These are phyloP conservation scores for Dasyprocta punctata DNA, from an alignment of 2,113 vertebrate species.

Conservation along the genomic window DNA sequence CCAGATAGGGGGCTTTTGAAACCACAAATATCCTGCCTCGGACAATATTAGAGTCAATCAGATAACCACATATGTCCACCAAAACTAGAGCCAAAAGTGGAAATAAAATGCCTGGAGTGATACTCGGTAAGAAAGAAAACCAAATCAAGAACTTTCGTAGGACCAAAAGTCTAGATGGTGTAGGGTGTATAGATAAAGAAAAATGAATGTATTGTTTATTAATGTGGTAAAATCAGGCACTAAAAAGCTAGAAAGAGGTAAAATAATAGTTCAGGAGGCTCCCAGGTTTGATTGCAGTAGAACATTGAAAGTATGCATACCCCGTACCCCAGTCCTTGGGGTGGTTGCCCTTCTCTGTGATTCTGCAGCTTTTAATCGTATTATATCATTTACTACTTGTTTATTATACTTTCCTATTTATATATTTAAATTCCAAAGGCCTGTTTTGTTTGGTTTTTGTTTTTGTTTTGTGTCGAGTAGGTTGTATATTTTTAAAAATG, in stretches of 20 bases:
- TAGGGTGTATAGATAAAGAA: neutral
- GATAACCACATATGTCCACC: neutral
- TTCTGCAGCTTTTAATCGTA: neutral
- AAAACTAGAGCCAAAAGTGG: neutral
- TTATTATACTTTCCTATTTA: neutral
- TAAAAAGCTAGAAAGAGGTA: neutral
- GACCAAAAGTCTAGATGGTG: neutral
- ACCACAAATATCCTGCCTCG: neutral
- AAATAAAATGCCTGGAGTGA: neutral
- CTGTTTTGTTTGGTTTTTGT: too few species aligned
- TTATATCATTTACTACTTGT: neutral
- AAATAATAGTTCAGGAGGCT: neutral
- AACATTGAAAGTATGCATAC: neutral
- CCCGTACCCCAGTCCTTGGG: neutral
- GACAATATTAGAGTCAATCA: neutral
- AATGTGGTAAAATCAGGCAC: neutral
- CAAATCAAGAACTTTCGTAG: neutral
- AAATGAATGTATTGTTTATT: neutral
- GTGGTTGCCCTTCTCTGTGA: neutral
- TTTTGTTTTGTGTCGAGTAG: conserved; percentile 1
- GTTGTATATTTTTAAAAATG: too few species aligned
- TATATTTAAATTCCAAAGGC: neutral
- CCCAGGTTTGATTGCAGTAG: neutral
- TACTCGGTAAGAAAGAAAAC: neutral
- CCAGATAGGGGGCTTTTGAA: neutral